Base-by-base conservation (phyloP, 2,113 vertebrate species). In the Grammomys surdaster region DNA sequence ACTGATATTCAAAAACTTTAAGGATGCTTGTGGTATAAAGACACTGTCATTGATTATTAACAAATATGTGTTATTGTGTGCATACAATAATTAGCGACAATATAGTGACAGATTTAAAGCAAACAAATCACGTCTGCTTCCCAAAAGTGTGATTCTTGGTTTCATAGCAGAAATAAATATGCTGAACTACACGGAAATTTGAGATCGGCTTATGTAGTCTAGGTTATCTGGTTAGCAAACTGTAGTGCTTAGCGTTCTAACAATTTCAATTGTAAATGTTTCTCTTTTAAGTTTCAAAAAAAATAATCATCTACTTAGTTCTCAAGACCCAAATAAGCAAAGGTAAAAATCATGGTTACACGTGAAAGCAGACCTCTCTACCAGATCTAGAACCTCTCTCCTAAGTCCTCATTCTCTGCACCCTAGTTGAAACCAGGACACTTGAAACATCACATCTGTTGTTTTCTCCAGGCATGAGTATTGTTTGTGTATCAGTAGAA, bases 1-100 rank as follows among this genome's bases (percentile, higher is more conserved):
- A 76, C 16, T 12, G 13, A 77, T 91, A 91, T 92, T 88, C 20
- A 70, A 95, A 94, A 95, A 97, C 93, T 13, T 86, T 95, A 91
- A 97, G 88, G 77, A 84, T 92, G 75, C n/a, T 96, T 96, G 95
- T 98, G 92, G 96, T 94, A 89, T 48, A 85, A 93, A 14, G 48
- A 3, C 1, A 73, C 1, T 80, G 43, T 31, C 78, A 89, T 93
- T 56, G 60, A 19, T 95, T 76, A 89, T 40, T 51, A 31, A 84
- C 69, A 92, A 90, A 76, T 2, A 90, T 72, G 94, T 73, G 63
- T 91, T 93, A 90, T 72, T 94, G 48, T 93, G 85, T 92, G 17
- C 13, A 16, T 69, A 19, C 9, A 88, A 56, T 13, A 69, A 13
- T 73, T 69, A 63, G 69, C 48, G 69, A 14, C 56, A 91, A 56